These are phyloP conservation scores for Neopipo cinnamomea DNA, from an alignment of 2,113 vertebrate genomes.

Conservation along the genomic window DNA sequence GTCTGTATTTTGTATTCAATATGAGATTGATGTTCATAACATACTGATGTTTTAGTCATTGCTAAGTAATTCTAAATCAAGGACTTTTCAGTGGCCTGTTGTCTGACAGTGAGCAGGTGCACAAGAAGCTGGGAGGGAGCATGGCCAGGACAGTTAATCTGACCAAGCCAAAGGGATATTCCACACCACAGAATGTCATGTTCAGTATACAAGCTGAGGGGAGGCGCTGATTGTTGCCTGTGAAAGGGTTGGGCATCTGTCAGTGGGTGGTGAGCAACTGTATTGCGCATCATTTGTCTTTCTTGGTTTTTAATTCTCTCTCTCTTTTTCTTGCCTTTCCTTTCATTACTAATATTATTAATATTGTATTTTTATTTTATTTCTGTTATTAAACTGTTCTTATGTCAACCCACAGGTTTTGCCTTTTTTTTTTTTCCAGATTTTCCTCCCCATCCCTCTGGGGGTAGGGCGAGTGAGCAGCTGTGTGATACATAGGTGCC, in stretches of 20 bases:
- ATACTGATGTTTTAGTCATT: background rate
- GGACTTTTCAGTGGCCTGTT: background rate
- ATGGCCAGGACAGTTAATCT: no score
- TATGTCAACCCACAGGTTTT: background rate
- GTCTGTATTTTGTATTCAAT: background rate
- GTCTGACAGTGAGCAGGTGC: no score
- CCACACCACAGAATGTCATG: background rate
- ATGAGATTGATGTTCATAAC: background rate
- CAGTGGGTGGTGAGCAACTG: background rate
- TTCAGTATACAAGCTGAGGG: background rate
- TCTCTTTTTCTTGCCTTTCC: background rate
- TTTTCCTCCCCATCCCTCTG: background rate
- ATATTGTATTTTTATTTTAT: background rate
- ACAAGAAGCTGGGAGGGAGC: background rate
- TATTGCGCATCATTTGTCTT: background rate
- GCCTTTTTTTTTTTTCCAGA: accelerated
- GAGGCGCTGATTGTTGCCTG: background rate
- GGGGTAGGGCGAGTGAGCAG: background rate
- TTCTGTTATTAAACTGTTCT: background rate
- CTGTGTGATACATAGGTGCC: background rate
- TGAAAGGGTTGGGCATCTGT: background rate
- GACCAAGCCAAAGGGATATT: background rate
- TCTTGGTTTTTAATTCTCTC: background rate
- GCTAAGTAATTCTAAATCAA: background rate
- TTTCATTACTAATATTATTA: background rate